Percentiles rank a stretch among this genome's conserved stretches.
Conservation (phyloP, 2,888 invertebrate species). For the Drosophila nr. perissopoda region DNA sequence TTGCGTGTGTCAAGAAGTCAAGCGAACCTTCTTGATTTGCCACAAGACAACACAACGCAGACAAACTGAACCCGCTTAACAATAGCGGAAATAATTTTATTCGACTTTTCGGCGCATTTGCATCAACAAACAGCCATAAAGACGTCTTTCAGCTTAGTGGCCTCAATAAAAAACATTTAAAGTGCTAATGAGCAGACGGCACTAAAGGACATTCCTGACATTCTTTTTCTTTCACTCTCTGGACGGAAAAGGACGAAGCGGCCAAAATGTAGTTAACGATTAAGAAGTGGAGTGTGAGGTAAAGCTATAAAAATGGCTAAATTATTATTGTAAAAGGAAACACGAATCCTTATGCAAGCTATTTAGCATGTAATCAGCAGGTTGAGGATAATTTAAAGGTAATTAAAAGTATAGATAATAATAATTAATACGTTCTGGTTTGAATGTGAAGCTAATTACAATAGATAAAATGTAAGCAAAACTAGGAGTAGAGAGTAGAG, state of each 20-base stretch:
- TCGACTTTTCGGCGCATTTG: slow-evolving; percentile 61
- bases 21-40: slow-evolving; percentile 52
- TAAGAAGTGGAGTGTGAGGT: neutral
- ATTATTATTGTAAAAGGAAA: neutral
- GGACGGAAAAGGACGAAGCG: neutral
- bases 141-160: slow-evolving; percentile 52
- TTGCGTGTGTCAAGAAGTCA: slow-evolving; percentile 62
- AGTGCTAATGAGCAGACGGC: slow-evolving; percentile 59
- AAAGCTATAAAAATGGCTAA: neutral
- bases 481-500: too few relatives aligned
- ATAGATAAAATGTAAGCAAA: neutral
- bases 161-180: slow-evolving; percentile 55
- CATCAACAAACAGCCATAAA: slow-evolving; percentile 74
- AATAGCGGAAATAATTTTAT: slow-evolving; percentile 77
- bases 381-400: neutral
- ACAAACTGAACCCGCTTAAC: slow-evolving; percentile 46
- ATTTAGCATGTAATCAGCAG: neutral
- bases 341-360: neutral
- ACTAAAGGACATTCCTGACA: slow-evolving; percentile 25
- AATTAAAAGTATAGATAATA: neutral
- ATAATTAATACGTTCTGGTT: neutral
- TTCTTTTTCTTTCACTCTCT: neutral
- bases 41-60: slow-evolving; percentile 35
- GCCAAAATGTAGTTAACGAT: neutral
- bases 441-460: neutral